These are phyloP conservation scores for Salticus scenicus DNA, from an alignment of 2,888 invertebrate genomes.

Conservation along the genomic window DNA sequence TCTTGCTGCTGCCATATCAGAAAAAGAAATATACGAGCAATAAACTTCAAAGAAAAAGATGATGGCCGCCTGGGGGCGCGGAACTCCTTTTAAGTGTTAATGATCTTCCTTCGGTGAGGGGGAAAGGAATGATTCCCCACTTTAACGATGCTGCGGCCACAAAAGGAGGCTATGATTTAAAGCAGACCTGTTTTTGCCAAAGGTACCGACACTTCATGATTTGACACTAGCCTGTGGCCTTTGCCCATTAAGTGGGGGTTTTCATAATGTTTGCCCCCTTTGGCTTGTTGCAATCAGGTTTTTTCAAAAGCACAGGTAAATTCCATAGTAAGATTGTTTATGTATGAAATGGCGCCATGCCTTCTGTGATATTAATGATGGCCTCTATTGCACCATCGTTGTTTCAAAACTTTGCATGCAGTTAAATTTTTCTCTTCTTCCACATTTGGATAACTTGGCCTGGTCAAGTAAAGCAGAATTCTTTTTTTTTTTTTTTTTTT, in stretches of 20 bases:
- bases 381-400: too few species aligned
- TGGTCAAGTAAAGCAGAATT: too few species aligned
- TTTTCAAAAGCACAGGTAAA: not conserved
- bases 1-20: slow-evolving; percentile 5
- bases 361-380: not conserved
- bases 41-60: not conserved
- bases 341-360: not conserved
- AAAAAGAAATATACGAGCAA: slow-evolving; percentile 10
- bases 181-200: slow-evolving; percentile 48
- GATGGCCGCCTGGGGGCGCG: slow-evolving; percentile 37
- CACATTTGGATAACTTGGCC: too few species aligned
- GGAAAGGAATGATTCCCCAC: not conserved
- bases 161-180: slow-evolving; percentile 60
- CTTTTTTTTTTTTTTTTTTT: too few species aligned
- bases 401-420: too few species aligned
- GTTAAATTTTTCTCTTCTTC: too few species aligned
- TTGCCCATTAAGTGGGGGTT: not conserved
- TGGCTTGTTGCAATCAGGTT: not conserved
- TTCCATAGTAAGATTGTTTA: not conserved
- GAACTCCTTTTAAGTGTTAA: slow-evolving; percentile 50
- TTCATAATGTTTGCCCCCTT: not conserved
- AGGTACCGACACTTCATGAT: slow-evolving; percentile 43
- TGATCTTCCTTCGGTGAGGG: slow-evolving; percentile 30
- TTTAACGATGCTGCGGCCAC: slow-evolving; percentile 44
- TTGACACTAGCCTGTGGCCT: slow-evolving; percentile 46